These are phyloP conservation scores for Aphidius gifuensis DNA, from an alignment of 1,140 invertebrate genomes.

Conservation along the genomic window DNA sequence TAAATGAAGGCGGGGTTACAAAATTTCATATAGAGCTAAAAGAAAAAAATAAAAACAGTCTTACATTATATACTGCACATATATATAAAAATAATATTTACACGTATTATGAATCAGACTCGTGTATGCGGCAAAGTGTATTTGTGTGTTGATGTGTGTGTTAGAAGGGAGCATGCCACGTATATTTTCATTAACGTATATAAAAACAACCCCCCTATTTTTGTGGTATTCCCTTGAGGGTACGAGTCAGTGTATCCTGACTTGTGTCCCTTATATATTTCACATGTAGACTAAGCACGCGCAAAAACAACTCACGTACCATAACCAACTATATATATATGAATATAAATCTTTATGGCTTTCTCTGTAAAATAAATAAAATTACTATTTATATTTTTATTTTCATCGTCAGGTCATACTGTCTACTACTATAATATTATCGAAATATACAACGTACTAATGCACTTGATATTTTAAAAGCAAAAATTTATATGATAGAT, in stretches of 20 bases:
- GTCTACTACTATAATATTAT: too few species aligned
- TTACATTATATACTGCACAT: too few species aligned
- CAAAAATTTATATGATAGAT: too few species aligned
- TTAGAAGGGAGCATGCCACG: constrained; percentile 29
- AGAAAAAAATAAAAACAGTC: constrained; percentile 10
- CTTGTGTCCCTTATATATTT: constrained; percentile 32
- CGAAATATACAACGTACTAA: too few species aligned
- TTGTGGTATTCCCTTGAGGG: constrained; percentile 30
- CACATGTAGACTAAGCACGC: constrained; percentile 27
- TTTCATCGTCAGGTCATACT: too few species aligned
- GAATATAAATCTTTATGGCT: too few species aligned
- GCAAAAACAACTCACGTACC: constrained; percentile 26
- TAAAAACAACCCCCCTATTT: constrained; percentile 24
- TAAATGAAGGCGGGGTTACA: constrained; percentile 17
- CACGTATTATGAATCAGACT: constrained; percentile 37
- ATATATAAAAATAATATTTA: constrained; percentile 31
- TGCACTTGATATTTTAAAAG: too few species aligned
- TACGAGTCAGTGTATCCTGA: constrained; percentile 28
- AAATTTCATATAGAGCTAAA: constrained; percentile 8
- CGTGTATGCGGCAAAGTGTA: constrained; percentile 13
- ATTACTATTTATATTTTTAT: not conserved
- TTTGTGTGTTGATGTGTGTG: too few species aligned
- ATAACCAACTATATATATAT: constrained; percentile 10
- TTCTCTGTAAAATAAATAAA: not conserved
- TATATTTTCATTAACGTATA: constrained; percentile 46